phyloP scores from a whole-genome alignment of 2,113 vertebrate species.

The Acanthisitta chloris region DNA sequence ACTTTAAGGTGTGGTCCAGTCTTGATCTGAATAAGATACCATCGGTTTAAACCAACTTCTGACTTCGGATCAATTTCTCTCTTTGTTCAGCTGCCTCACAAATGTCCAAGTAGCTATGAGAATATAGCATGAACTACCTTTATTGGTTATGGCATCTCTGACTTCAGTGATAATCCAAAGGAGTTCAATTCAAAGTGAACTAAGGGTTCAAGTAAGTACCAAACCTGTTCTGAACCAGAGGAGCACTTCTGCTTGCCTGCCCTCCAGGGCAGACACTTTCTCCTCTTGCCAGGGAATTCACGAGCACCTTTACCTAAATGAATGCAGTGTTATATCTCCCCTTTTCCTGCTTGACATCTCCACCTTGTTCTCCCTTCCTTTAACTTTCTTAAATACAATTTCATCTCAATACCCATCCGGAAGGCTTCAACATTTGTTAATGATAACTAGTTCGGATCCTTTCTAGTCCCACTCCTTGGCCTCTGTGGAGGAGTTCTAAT shows the following conservation, averaged over 20 bases:
- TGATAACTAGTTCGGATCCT: constrained; percentile 59
- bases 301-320: background rate
- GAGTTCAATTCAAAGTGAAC: background rate
- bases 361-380: background rate
- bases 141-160: background rate
- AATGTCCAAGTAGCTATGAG: background rate
- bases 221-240: background rate
- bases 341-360: background rate
- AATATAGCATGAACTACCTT: background rate
- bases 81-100: background rate
- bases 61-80: background rate
- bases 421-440: constrained; percentile 54
- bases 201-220: background rate
- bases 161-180: background rate
- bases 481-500: constrained; percentile 58
- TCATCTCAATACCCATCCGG: constrained; percentile 54
- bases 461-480: background rate
- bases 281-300: background rate
- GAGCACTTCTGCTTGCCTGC: background rate
- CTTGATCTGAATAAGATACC: background rate
- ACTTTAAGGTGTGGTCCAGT: background rate
- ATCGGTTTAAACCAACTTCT: background rate
- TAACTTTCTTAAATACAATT: constrained; percentile 51
- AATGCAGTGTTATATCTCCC: background rate
- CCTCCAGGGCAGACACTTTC: background rate